Percentiles rank a stretch among this genome's conserved stretches.
phyloP scores from a whole-genome alignment of 1,140 invertebrate genomes.

The Archegozetes longisetosus region DNA sequence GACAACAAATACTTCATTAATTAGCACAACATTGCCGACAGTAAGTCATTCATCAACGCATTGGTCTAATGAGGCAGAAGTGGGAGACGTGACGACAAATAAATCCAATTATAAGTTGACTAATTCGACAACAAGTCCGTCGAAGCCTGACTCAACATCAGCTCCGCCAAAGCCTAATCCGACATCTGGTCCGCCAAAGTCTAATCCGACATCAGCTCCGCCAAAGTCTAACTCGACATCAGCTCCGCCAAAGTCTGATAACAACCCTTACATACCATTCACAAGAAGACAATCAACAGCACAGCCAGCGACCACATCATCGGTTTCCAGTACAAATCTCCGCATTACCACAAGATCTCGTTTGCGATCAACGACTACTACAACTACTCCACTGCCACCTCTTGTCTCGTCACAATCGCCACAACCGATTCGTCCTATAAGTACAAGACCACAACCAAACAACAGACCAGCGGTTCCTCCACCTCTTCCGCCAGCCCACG shows the following conservation, averaged over 20 bases:
- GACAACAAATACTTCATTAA: not conserved
- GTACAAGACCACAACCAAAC: not conserved
- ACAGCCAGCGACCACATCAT: slow-evolving; percentile 19
- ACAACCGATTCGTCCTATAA: no score
- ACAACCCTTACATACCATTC: not conserved
- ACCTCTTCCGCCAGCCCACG: not conserved
- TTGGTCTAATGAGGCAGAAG: not conserved
- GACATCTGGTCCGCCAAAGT: not conserved
- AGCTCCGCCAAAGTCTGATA: not conserved
- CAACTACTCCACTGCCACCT: not conserved
- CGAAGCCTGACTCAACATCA: not conserved
- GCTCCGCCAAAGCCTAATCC: not conserved
- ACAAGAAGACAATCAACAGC: slow-evolving; percentile 12
- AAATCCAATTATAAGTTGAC: not conserved
- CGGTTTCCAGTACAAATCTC: not conserved
- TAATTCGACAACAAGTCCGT: not conserved
- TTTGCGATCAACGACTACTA: not conserved
- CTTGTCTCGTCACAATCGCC: no score
- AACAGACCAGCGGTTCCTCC: not conserved
- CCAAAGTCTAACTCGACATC: not conserved
- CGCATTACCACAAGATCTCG: not conserved
- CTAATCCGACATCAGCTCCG: not conserved
- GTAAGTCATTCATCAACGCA: not conserved
- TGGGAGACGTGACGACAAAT: not conserved
- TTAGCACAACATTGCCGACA: not conserved